Evolutionary conservation across 2,113 vertebrate species (phyloP).

Genomic region (Lepisosteus osseus): DNA sequence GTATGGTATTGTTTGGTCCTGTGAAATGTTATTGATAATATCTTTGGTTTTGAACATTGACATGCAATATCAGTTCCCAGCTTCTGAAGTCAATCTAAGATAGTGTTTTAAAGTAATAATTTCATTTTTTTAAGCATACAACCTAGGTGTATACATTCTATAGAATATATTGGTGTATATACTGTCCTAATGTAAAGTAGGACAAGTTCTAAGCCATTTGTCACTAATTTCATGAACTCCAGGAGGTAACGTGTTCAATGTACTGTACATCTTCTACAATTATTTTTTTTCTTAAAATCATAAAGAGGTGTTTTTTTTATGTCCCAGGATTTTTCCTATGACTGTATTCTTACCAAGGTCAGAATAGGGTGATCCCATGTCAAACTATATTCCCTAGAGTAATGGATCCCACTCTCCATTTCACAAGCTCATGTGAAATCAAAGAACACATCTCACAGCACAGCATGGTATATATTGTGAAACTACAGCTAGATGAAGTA

Average conservation of each 20-base stretch:
- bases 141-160: no score
- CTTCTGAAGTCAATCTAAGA: no score
- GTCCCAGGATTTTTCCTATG: neutral
- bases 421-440: neutral
- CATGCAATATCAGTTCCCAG: no score
- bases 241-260: neutral
- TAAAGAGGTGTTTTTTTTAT: neutral
- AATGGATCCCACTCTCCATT: constrained; percentile 3
- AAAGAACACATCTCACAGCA: neutral
- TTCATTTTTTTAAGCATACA: no score
- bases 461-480: neutral
- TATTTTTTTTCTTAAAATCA: neutral
- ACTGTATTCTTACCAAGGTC: neutral
- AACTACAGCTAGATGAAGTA: neutral
- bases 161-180: no score
- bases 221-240: neutral
- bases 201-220: neutral
- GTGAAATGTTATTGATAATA: no score
- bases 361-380: neutral
- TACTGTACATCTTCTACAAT: neutral
- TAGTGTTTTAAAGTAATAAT: no score
- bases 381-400: neutral
- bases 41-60: no score
- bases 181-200: neutral
- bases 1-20: no score